Evolutionary conservation across 2,113 vertebrate species (phyloP).

Genomic region (Psilopsiagon aurifrons): DNA sequence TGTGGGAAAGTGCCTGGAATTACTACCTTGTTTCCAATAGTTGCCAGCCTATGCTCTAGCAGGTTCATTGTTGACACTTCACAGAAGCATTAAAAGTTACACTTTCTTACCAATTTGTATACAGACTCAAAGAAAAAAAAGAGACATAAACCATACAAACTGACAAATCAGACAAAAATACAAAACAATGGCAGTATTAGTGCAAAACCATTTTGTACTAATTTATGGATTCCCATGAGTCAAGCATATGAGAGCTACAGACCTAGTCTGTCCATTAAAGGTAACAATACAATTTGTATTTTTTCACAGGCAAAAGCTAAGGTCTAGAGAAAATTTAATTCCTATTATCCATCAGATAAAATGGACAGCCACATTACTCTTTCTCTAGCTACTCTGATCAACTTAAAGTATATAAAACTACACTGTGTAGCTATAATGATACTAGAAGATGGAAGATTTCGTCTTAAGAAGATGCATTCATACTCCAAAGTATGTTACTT

Average conservation of each 20-base stretch:
- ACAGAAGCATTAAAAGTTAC: not conserved
- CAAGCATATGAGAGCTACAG: not conserved
- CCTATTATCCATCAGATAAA: not conserved
- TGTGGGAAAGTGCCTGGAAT: not conserved
- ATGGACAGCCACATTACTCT: not conserved
- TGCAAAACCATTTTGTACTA: fast-evolving
- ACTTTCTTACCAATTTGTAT: not conserved
- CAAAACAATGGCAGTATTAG: not conserved
- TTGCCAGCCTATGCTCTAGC: not conserved
- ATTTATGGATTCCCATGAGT: not conserved
- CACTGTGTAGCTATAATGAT: not conserved
- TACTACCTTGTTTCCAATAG: not conserved
- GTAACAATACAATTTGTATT: not conserved
- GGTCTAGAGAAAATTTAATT: not conserved
- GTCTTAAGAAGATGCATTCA: not conserved
- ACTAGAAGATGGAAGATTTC: not conserved
- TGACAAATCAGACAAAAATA: not conserved
- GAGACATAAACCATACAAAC: not conserved
- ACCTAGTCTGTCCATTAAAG: not conserved
- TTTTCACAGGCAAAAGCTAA: not conserved
- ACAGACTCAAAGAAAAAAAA: not conserved
- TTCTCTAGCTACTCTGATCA: not conserved
- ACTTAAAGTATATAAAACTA: not conserved
- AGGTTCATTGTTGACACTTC: not conserved
- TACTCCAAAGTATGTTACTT: not conserved